phyloP scores from a whole-genome alignment of 1,140 invertebrate species.

The Trichonephila inaurata region DNA sequence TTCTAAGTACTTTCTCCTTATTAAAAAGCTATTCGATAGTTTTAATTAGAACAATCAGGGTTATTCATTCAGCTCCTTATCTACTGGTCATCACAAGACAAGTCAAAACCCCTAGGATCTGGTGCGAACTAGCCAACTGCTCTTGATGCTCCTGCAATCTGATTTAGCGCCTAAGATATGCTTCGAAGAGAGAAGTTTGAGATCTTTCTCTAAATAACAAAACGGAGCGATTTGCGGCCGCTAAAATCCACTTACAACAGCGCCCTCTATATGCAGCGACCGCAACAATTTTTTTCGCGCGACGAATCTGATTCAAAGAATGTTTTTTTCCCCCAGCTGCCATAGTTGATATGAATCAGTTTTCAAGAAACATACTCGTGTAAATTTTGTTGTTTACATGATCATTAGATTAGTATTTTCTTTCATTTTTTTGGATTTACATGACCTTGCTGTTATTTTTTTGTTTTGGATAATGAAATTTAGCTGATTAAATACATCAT shows the following conservation, averaged over 20 bases:
- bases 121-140: conserved; percentile 16
- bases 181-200: not conserved
- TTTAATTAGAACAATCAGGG: conserved; percentile 4
- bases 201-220: not conserved
- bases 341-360: not conserved
- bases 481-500: not conserved
- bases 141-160: conserved; percentile 5
- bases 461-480: not conserved
- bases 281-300: not conserved
- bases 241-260: not conserved
- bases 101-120: not conserved
- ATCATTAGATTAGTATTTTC: conserved; percentile 26
- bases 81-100: conserved; percentile 1
- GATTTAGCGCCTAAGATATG: not conserved
- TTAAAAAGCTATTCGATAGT: conserved; percentile 17
- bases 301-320: conserved; percentile 27
- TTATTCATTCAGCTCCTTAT: not conserved
- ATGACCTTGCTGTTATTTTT: conserved; percentile 9
- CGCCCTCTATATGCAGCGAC: conserved; percentile 32
- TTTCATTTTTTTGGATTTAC: too few relatives aligned
- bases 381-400: conserved; percentile 44
- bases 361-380: not conserved
- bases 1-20: not conserved
- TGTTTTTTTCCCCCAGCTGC: not conserved
- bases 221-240: not conserved